Percentiles rank a stretch among this genome's conserved stretches.
Evolutionary conservation across 2,797 vertebrate genomes (phyloP).

Genomic region (Chiroxiphia lanceolata): DNA sequence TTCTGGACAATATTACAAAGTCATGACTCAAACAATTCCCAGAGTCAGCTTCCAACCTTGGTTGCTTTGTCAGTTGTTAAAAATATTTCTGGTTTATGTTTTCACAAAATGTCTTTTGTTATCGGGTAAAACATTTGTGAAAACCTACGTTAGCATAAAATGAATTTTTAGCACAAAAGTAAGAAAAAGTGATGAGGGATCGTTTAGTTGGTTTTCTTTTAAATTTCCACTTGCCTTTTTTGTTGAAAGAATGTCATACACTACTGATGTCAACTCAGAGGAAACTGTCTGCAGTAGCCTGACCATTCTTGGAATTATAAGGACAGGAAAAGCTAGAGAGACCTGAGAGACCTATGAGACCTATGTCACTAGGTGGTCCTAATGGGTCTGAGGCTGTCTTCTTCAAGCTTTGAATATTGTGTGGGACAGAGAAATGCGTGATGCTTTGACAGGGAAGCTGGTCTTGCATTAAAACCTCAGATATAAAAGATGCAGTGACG

Average conservation of each 20-base stretch:
- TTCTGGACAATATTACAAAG: background rate
- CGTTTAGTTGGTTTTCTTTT: background rate
- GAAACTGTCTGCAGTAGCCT: background rate
- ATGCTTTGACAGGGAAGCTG: background rate
- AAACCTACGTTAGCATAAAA: background rate
- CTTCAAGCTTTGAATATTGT: background rate
- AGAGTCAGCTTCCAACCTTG: background rate
- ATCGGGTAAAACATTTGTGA: background rate
- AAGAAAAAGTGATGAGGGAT: background rate
- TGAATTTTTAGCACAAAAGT: background rate
- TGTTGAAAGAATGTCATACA: background rate
- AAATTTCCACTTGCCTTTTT: background rate
- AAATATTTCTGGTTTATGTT: background rate
- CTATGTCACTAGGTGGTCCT: background rate
- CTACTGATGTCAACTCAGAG: background rate
- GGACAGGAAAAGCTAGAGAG: background rate
- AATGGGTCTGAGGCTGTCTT: background rate
- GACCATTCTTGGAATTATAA: background rate
- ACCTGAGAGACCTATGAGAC: background rate
- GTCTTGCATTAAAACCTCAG: background rate
- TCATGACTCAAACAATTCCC: background rate
- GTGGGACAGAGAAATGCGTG: background rate
- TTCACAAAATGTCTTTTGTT: background rate
- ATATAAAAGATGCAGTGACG: background rate
- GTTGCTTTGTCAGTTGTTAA: background rate